These are phyloP conservation scores for Lutraria lutraria DNA, from an alignment of 2,888 invertebrate genomes.

Conservation along the genomic window DNA sequence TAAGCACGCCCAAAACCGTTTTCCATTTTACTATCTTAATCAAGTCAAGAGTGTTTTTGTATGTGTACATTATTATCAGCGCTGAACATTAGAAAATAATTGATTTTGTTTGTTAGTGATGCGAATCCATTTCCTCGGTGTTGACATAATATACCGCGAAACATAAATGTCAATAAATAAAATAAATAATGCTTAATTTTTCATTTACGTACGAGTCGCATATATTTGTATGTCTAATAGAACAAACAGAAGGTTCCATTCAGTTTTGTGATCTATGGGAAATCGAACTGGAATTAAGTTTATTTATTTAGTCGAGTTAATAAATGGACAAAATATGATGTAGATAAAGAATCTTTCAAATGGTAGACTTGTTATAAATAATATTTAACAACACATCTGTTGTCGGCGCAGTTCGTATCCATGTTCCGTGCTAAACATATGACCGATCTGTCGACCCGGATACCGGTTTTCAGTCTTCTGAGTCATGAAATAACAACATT, in stretches of 20 bases:
- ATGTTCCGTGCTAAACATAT: neutral
- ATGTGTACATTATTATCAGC: no score
- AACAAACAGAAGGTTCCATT: neutral
- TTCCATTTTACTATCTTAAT: no score
- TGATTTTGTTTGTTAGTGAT: neutral
- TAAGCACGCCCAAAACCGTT: no score
- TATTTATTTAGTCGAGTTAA: conserved; percentile 10
- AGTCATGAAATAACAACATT: no score
- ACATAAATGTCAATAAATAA: neutral
- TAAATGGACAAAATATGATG: neutral
- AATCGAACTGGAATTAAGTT: neutral
- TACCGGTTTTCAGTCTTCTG: neutral
- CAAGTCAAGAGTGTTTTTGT: no score
- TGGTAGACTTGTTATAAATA: neutral
- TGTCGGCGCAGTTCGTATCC: neutral
- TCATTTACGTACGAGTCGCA: neutral
- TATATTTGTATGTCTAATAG: neutral
- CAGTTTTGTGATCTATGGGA: neutral
- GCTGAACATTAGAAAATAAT: neutral
- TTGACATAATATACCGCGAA: neutral
- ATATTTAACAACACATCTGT: neutral
- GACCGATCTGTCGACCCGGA: neutral
- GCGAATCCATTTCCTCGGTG: neutral
- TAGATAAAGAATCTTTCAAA: neutral
- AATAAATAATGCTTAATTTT: neutral